These are phyloP conservation scores for Coregonus ussuriensis DNA, from an alignment of 2,797 vertebrate species.

Conservation along the genomic window DNA sequence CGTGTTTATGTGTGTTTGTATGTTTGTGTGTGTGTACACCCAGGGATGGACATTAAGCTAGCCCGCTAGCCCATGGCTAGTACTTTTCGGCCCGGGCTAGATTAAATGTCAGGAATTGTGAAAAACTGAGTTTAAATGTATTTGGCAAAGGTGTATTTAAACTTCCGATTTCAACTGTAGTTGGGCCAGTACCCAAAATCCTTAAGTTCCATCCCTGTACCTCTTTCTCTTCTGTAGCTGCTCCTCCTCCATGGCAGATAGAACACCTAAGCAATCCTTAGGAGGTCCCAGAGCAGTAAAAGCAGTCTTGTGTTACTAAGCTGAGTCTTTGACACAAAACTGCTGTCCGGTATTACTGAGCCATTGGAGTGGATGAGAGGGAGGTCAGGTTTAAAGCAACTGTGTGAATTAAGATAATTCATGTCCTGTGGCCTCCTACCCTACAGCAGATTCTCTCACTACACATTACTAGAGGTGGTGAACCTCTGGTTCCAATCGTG, in stretches of 20 bases:
- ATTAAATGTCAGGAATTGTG: no score
- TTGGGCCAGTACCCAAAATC: no score
- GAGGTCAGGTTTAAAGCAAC: constrained; percentile 32
- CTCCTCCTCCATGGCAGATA: constrained; percentile 9
- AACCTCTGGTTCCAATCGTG: background rate
- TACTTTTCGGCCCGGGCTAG: no score
- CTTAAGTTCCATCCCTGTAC: no score
- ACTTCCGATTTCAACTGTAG: no score
- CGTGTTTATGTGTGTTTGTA: no score
- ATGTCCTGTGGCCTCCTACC: constrained; percentile 33
- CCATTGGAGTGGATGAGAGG: constrained; percentile 30
- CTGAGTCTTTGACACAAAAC: constrained; percentile 32
- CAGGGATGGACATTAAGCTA: no score
- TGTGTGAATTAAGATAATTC: constrained; percentile 25
- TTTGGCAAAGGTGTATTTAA: no score
- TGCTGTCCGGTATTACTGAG: constrained; percentile 36
- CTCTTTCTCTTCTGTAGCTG: constrained; percentile 1
- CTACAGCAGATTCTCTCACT: constrained; percentile 25
- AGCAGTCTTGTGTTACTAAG: constrained; percentile 47
- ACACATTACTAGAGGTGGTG: background rate
- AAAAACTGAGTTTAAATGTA: no score
- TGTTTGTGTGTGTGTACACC: no score
- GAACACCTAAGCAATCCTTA: background rate
- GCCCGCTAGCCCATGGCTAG: no score
- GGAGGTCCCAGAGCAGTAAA: constrained; percentile 31